Evolutionary conservation across 2,113 vertebrate genomes (phyloP).

Genomic region (Lepisosteus oculatus): DNA sequence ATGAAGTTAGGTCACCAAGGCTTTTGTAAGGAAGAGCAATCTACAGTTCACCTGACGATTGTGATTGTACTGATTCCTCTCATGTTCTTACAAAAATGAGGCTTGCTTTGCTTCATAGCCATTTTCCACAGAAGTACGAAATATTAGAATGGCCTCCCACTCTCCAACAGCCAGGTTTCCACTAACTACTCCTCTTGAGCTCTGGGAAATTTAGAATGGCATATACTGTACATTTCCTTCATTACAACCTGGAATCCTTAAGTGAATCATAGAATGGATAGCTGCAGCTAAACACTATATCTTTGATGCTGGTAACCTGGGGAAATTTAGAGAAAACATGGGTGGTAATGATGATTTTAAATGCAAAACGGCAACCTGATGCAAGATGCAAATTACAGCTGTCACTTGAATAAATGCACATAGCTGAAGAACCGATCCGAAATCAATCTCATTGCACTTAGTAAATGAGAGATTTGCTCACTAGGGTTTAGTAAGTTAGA

Average conservation of each 20-base stretch:
- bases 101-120: neutral
- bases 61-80: no score
- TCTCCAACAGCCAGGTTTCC: neutral
- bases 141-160: neutral
- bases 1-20: no score
- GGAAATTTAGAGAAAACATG: constrained; percentile 50
- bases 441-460: constrained; percentile 38
- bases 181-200: neutral
- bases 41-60: no score
- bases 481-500: no score
- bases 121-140: neutral
- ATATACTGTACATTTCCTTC: constrained; percentile 6
- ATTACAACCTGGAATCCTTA: constrained; percentile 28
- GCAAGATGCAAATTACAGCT: constrained; percentile 52
- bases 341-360: constrained; percentile 58
- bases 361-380: constrained; percentile 51
- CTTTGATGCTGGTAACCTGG: constrained; percentile 44
- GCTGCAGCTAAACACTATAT: constrained; percentile 28
- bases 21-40: no score
- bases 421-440: constrained; percentile 47
- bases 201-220: neutral
- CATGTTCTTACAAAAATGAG: no score
- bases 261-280: constrained; percentile 22
- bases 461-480: no score
- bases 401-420: constrained; percentile 51